phyloP scores from a whole-genome alignment of 2,113 vertebrate species.

The Scartelaos histophorus region DNA sequence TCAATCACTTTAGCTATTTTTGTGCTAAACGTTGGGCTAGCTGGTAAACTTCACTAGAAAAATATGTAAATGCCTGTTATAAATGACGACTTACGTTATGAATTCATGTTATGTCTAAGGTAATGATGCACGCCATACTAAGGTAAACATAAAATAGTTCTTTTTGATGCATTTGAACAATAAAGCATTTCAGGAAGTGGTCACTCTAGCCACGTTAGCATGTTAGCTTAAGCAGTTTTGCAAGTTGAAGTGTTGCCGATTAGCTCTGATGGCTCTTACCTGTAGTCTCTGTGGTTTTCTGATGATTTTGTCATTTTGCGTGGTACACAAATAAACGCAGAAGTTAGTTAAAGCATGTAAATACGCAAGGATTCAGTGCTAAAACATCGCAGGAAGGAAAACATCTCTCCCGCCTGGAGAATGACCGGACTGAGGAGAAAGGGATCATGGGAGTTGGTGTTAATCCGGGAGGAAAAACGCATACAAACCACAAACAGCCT shows the following conservation, averaged over 20 bases:
- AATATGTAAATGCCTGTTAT: background rate
- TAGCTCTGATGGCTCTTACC: slow-evolving; percentile 34
- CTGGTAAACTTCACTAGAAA: background rate
- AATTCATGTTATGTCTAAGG: background rate
- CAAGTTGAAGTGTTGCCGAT: background rate
- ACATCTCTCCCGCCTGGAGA: slow-evolving; percentile 36
- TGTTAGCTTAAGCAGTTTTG: background rate
- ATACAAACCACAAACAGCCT: background rate
- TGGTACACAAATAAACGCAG: background rate
- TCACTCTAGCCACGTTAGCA: slow-evolving; percentile 23
- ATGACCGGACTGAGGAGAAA: background rate
- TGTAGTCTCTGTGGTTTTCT: slow-evolving; percentile 27
- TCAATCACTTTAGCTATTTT: background rate
- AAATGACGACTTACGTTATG: background rate
- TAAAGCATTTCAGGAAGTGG: slow-evolving; percentile 3
- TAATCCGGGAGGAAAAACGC: background rate
- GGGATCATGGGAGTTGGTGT: slow-evolving; percentile 58
- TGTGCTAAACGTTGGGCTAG: background rate
- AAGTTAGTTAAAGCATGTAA: background rate
- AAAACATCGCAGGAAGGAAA: background rate
- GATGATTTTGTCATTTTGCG: slow-evolving; percentile 42
- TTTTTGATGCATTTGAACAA: background rate
- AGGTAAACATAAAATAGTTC: background rate
- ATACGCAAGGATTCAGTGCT: background rate
- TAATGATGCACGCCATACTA: background rate